Evolutionary conservation across 2,113 vertebrate species (phyloP).

Genomic region (Larimichthys polyactis): DNA sequence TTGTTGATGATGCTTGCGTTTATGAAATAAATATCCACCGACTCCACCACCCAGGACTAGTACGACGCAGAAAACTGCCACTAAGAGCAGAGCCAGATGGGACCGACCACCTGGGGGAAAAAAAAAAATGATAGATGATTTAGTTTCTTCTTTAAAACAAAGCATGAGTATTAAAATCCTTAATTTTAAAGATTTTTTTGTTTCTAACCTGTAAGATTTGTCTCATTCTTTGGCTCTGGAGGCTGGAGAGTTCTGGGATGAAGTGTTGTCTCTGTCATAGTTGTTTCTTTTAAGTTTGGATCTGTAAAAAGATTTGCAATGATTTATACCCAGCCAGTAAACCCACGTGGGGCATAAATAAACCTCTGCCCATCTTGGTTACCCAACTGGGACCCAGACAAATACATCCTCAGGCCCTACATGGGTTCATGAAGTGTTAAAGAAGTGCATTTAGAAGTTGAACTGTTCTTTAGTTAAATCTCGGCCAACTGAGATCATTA

Average conservation of each 20-base stretch:
- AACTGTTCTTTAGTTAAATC: no score
- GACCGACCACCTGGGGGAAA: background rate
- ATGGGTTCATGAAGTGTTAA: no score
- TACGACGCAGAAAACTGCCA: accelerated
- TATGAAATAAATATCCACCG: accelerated
- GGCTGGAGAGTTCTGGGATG: accelerated
- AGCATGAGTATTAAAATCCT: background rate
- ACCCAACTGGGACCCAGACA: no score
- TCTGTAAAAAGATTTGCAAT: constrained; percentile 7
- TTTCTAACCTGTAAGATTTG: background rate
- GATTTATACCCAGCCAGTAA: background rate
- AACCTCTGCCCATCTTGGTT: no score
- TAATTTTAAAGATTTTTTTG: background rate
- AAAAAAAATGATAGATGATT: background rate
- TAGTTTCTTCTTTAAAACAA: background rate
- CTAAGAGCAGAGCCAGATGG: background rate
- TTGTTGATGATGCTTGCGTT: accelerated
- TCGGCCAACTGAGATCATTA: no score
- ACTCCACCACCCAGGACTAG: background rate
- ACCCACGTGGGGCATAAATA: no score
- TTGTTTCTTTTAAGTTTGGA: accelerated
- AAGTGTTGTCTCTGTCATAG: accelerated
- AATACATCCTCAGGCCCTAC: no score
- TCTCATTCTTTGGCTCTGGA: accelerated
- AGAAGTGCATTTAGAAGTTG: no score